Conservation (phyloP, 2,797 vertebrate genomes). For the Champsocephalus esox region DNA sequence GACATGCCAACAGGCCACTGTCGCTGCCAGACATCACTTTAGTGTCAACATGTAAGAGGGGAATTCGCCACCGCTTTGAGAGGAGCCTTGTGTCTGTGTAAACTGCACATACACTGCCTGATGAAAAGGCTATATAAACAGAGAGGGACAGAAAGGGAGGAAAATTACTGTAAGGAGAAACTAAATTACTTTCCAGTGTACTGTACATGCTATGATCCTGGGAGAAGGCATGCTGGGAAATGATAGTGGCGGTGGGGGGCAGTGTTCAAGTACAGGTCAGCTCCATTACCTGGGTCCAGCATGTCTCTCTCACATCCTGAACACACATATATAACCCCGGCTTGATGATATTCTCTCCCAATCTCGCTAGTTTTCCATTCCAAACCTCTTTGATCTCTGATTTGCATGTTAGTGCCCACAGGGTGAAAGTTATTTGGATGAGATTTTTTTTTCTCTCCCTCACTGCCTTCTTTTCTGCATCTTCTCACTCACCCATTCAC, state of each 20-base stretch:
- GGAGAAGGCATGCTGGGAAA: slow-evolving; percentile 58
- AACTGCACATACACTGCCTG: slow-evolving; percentile 35
- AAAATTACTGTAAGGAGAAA: slow-evolving; percentile 47
- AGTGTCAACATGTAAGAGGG: slow-evolving; percentile 46
- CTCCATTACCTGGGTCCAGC: slow-evolving; percentile 78
- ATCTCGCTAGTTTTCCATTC: slow-evolving; percentile 82
- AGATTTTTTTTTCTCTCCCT: slow-evolving; percentile 76
- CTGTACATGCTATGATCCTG: slow-evolving; percentile 58
- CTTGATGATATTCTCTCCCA: slow-evolving; percentile 85
- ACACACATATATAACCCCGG: slow-evolving; percentile 80
- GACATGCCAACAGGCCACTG: slow-evolving; percentile 45
- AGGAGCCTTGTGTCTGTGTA: slow-evolving; percentile 43
- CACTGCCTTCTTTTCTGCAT: slow-evolving; percentile 74
- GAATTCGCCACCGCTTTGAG: slow-evolving; percentile 44
- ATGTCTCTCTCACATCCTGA: slow-evolving; percentile 74
- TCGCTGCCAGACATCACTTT: slow-evolving; percentile 33
- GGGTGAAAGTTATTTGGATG: slow-evolving; percentile 88
- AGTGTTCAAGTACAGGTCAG: slow-evolving; percentile 79
- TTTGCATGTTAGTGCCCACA: slow-evolving; percentile 86
- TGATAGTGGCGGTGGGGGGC: slow-evolving; percentile 58
- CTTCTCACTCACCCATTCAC: slow-evolving; percentile 78
- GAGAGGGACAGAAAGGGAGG: slow-evolving; percentile 35
- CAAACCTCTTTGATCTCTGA: slow-evolving; percentile 88
- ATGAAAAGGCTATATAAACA: slow-evolving; percentile 55
- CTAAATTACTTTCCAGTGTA: slow-evolving; percentile 58